Evolutionary conservation across 2,113 vertebrate species (phyloP).

Genomic region (Clarias gariepinus): DNA sequence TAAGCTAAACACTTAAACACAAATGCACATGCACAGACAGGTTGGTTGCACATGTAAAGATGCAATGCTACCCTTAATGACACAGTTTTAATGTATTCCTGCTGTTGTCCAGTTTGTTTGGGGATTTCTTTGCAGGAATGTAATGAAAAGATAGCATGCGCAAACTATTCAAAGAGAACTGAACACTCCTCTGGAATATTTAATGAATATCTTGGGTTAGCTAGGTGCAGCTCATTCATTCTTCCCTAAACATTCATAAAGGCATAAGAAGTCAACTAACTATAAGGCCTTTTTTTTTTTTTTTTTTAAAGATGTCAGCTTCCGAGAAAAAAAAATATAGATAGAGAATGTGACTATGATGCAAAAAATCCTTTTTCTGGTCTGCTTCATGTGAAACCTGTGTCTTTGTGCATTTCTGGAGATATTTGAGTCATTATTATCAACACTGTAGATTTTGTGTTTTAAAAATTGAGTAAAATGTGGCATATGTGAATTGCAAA

Average conservation of each 20-base stretch:
- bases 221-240: constrained; percentile 16
- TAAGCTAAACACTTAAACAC: constrained; percentile 77
- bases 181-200: constrained; percentile 46
- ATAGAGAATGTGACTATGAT: not conserved
- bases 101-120: not conserved
- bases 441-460: not conserved
- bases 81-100: constrained; percentile 20
- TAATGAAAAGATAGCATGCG: constrained; percentile 44
- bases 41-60: not conserved
- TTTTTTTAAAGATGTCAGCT: not conserved
- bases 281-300: not conserved
- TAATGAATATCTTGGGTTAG: constrained; percentile 8
- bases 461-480: not conserved
- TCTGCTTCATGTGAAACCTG: not conserved
- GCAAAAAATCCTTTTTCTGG: not conserved
- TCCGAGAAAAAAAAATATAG: not conserved
- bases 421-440: not conserved
- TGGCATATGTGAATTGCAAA: not conserved
- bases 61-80: not conserved
- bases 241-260: not conserved
- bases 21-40: constrained; percentile 10
- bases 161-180: constrained; percentile 40
- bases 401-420: not conserved
- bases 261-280: not conserved
- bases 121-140: not conserved